A percentile compares a stretch with the other conserved stretches of the same genome.
These are phyloP conservation scores for Phalacrocorax pelagicus DNA, from an alignment of 2,113 vertebrate species.

Conservation along the genomic window DNA sequence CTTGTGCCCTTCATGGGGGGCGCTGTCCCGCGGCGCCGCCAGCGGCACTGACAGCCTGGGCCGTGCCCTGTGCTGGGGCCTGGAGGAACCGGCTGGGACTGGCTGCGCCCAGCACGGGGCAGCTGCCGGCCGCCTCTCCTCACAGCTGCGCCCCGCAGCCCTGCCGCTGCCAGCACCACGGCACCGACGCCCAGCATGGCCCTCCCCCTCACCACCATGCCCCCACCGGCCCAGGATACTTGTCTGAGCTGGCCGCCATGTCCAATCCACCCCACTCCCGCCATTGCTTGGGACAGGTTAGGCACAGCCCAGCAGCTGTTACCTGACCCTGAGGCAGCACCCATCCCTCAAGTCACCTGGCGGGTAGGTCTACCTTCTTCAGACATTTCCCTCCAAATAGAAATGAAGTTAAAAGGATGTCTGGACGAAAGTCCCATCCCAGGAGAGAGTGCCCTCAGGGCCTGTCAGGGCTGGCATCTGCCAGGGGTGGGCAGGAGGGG, in stretches of 20 bases:
- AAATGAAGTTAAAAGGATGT: background rate
- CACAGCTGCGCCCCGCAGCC: fast-evolving
- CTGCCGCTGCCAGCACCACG: too few species aligned
- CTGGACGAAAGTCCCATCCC: background rate
- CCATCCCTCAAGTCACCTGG: background rate
- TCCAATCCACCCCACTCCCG: fast-evolving
- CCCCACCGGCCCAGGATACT: fast-evolving
- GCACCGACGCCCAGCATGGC: fast-evolving
- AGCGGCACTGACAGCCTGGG: fast-evolving
- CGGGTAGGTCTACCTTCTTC: background rate
- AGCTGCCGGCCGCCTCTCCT: background rate
- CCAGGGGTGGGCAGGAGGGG: fast-evolving
- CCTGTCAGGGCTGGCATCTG: fast-evolving
- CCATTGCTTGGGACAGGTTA: background rate
- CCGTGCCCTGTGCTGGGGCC: fast-evolving
- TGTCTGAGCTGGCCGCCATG: fast-evolving
- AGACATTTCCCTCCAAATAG: background rate
- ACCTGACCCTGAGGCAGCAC: background rate
- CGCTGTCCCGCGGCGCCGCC: fast-evolving
- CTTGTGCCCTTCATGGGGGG: background rate
- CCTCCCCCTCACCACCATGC: fast-evolving
- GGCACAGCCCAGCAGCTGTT: background rate
- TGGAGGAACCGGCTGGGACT: background rate
- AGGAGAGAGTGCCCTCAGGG: fast-evolving
- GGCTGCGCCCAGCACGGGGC: background rate